Base-by-base conservation (phyloP, 2,888 invertebrate genomes). In the Scaptodrosophila latifasciaeformis region DNA sequence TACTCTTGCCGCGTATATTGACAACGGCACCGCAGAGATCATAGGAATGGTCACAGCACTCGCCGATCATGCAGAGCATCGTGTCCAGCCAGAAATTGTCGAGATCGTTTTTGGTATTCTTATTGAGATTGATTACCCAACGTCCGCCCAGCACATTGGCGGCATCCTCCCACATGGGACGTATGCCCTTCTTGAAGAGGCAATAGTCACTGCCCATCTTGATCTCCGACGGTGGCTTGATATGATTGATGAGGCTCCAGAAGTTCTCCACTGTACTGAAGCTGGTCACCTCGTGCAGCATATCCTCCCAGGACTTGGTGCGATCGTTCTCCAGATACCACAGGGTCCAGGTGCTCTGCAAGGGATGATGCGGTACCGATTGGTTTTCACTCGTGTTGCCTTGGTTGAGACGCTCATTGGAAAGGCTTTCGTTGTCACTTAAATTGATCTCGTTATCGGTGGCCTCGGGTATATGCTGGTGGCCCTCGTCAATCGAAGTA, bases 181-280 rank as follows among this genome's bases (percentile, higher is more conserved):
- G 69, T 31, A 78, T 74, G 43, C 70, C 93, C 86, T 91, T 87
- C 82, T 92, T 92, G 82, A 92, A 92, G 69, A 92, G 86, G 31
- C 90, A 90, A 79, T 95, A 95, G 86, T 95, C 95, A 81, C 92
- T 89, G 27, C 93, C 93, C 75, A 90, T 88, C 68, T 90, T 89
- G 58, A 96, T 87, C 76, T 92, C 93, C 70, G 93, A 93, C 9
- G 93, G 92, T 65, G 90, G 88, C 85, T 93, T 93, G 76, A 95
- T 93, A 82, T 94, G 93, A 84, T 94, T 94, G 86, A 92, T 94
- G 55, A 95, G 87, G 78, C 93, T 96, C 98, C 97, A 98, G 86
- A 98, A 98, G 87, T 97, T 97, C 89, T 98, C 97, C 15, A 96
- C 96, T 10, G 96, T 96, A 83, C 93, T 92, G 87, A 98, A 96